phyloP scores from a whole-genome alignment of 2,888 invertebrate species.

The Acrobasis consociella region DNA sequence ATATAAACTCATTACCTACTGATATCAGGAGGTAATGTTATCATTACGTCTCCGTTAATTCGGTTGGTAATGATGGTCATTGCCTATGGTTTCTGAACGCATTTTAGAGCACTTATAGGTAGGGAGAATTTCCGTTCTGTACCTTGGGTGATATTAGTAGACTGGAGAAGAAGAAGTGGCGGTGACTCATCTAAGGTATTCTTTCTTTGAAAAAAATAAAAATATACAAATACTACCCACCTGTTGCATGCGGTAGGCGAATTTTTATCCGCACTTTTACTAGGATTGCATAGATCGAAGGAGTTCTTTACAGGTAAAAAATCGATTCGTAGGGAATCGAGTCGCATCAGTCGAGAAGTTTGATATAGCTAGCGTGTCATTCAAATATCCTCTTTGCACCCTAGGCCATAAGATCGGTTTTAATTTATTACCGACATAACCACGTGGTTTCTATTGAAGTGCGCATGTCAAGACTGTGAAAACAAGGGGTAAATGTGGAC shows the following conservation, averaged over 20 bases:
- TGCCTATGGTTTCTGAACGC: too few relatives aligned
- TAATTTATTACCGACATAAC: conserved; percentile 2
- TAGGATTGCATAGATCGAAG: not conserved
- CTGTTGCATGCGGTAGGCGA: not conserved
- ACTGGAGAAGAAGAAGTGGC: too few relatives aligned
- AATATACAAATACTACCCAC: not conserved
- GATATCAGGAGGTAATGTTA: too few relatives aligned
- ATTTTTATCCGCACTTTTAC: conserved; percentile 17
- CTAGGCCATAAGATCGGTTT: not conserved
- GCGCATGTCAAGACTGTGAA: conserved; percentile 20
- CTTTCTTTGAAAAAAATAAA: not conserved
- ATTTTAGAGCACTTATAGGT: too few relatives aligned
- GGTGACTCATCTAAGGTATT: not conserved
- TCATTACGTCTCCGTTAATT: too few relatives aligned
- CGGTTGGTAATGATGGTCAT: too few relatives aligned
- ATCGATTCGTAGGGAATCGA: too few relatives aligned
- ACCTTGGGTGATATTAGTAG: too few relatives aligned
- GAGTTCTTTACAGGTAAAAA: not conserved
- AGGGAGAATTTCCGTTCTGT: too few relatives aligned
- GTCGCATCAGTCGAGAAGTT: not conserved
- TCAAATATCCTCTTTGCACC: not conserved
- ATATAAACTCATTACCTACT: too few relatives aligned
- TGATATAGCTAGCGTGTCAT: not conserved
- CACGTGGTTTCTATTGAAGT: conserved; percentile 1
- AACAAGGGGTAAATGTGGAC: conserved; percentile 22